A percentile compares a stretch with the other conserved stretches of the same genome.
These are phyloP conservation scores for Alces alces DNA, from an alignment of 2,113 vertebrate species.

Conservation along the genomic window DNA sequence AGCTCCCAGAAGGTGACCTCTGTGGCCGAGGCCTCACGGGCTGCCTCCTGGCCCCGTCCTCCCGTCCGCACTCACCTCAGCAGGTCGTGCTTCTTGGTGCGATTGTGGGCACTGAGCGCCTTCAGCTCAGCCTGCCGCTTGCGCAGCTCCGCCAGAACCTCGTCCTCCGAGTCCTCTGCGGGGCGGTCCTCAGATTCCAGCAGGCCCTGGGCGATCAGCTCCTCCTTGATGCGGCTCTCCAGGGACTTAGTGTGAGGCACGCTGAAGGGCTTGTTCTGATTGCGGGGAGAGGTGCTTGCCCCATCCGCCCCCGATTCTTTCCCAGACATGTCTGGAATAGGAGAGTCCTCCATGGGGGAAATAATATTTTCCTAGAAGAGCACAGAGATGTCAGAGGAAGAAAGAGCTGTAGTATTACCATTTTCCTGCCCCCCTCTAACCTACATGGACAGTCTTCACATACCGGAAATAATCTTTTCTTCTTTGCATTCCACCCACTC, in stretches of 20 bases:
- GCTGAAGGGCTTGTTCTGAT: slow-evolving; percentile 97
- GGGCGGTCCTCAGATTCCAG: slow-evolving; percentile 95
- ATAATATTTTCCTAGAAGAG: slow-evolving; percentile 94
- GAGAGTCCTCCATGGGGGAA: slow-evolving; percentile 98
- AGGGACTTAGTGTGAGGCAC: slow-evolving; percentile 97
- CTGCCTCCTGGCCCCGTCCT: accelerated
- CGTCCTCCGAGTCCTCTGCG: slow-evolving; percentile 93
- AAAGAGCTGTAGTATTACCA: accelerated
- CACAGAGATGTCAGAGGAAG: background rate
- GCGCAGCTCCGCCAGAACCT: slow-evolving; percentile 93
- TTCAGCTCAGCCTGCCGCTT: slow-evolving; percentile 97
- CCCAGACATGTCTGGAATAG: slow-evolving; percentile 93
- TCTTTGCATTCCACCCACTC: background rate
- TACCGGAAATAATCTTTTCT: background rate
- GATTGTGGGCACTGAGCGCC: slow-evolving; percentile 93
- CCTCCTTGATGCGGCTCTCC: slow-evolving; percentile 97
- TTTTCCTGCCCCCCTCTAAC: background rate
- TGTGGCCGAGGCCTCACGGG: background rate
- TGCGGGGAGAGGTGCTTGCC: slow-evolving; percentile 95
- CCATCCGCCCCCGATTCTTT: slow-evolving; percentile 91
- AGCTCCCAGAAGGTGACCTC: background rate
- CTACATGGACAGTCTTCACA: background rate
- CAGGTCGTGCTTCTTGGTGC: slow-evolving; percentile 93
- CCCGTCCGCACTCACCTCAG: slow-evolving; percentile 83
- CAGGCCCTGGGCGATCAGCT: slow-evolving; percentile 95